Conservation (phyloP, 2,113 vertebrate species). For the Hiodon alosoides region DNA sequence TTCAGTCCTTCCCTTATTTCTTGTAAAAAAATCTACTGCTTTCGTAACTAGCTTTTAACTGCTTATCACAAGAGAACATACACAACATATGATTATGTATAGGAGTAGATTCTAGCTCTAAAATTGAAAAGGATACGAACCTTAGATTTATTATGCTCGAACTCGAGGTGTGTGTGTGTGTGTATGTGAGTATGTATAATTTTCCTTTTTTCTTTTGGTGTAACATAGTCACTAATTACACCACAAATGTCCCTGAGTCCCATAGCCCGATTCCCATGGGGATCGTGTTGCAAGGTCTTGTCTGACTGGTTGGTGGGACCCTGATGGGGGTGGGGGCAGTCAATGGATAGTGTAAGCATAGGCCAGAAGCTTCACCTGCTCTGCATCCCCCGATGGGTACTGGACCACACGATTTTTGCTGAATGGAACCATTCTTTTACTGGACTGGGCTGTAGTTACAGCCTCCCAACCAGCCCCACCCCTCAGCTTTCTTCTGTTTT, state of each 20-base stretch:
- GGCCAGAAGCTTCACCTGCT: not conserved
- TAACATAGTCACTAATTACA: constrained; percentile 17
- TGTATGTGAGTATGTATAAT: too few relatives aligned
- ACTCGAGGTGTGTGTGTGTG: constrained; percentile 16
- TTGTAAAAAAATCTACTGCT: not conserved
- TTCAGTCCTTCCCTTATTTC: not conserved
- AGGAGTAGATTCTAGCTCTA: not conserved
- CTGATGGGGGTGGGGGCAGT: constrained; percentile 38
- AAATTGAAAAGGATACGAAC: not conserved
- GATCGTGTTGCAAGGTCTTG: constrained; percentile 52
- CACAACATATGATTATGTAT: not conserved
- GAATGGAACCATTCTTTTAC: constrained; percentile 48
- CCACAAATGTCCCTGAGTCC: constrained; percentile 20
- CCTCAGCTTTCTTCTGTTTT: constrained; percentile 18
- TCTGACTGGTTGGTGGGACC: constrained; percentile 58
- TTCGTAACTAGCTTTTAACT: not conserved
- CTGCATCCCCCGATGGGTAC: not conserved
- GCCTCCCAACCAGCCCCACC: constrained; percentile 21
- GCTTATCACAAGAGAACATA: not conserved
- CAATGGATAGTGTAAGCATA: constrained; percentile 49
- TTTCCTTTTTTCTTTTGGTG: not conserved
- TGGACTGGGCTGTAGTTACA: constrained; percentile 32
- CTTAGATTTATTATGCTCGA: not conserved
- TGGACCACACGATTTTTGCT: constrained; percentile 24
- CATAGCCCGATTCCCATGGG: constrained; percentile 45